phyloP scores from a whole-genome alignment of 2,888 invertebrate species.

The Pteria penguin region DNA sequence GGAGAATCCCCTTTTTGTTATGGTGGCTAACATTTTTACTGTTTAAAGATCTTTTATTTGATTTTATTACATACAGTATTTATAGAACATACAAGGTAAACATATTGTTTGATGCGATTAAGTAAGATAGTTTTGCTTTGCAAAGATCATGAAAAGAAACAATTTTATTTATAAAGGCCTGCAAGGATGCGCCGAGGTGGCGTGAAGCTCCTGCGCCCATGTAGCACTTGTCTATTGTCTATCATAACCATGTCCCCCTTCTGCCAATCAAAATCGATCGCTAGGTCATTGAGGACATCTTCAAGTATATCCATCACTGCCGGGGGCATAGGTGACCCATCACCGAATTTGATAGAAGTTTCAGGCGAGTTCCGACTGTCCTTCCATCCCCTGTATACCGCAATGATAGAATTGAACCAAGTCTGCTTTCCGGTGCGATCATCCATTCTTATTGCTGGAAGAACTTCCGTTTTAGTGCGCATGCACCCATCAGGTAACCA shows the following conservation, averaged over 20 bases:
- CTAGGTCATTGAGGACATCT: slow-evolving; percentile 54
- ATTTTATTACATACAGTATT: too few relatives aligned
- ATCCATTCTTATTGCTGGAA: slow-evolving; percentile 63
- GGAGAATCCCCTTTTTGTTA: too few relatives aligned
- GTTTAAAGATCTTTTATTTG: too few relatives aligned
- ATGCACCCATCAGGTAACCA: slow-evolving; percentile 65
- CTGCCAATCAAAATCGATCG: slow-evolving; percentile 65
- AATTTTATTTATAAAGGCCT: slow-evolving; percentile 58
- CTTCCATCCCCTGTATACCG: slow-evolving; percentile 68
- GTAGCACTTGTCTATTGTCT: slow-evolving; percentile 67
- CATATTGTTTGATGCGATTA: too few relatives aligned
- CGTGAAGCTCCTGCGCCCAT: slow-evolving; percentile 61
- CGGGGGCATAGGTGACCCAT: slow-evolving; percentile 62
- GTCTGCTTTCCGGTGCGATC: slow-evolving; percentile 60
- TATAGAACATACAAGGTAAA: too few relatives aligned
- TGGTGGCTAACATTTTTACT: too few relatives aligned
- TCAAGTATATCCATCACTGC: slow-evolving; percentile 59
- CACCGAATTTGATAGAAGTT: slow-evolving; percentile 66
- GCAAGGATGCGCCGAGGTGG: slow-evolving; percentile 69
- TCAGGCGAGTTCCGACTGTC: slow-evolving; percentile 64
- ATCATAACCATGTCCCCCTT: slow-evolving; percentile 66
- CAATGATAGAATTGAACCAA: slow-evolving; percentile 71
- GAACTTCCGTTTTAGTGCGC: slow-evolving; percentile 60
- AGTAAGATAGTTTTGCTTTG: too few relatives aligned
- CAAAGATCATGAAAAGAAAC: not conserved